Base-by-base conservation (phyloP, 1,140 invertebrate genomes). In the Pararge aegeria region DNA sequence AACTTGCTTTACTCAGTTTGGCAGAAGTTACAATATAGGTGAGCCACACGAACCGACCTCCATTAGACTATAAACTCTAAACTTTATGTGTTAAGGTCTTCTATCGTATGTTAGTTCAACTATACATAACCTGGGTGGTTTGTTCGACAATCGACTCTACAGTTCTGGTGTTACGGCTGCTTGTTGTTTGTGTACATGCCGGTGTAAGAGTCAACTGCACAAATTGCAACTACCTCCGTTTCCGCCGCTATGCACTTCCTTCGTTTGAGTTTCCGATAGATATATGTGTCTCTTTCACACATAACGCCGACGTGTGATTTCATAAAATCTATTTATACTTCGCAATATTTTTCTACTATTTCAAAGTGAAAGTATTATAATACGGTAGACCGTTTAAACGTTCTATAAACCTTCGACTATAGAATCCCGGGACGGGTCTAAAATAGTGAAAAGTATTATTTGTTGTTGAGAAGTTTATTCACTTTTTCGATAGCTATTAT, bases 211-310 rank as follows among this genome's bases (percentile, higher is more conserved):
- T 61, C 64, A 62, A 66, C 63, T 61, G 59, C 61, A 48, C 65
- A 67, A 70, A 70, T 70, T 70, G 65, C 65, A 62, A 60, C 60
- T 61, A 67, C 68, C 61, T 67, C 61, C 60, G 58, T 58, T 70
- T 70, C 65, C 68, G 64, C 66, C 62, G 66, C 64, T 58, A 64
- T 70, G 68, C 68, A 70, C 65, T 70, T 67, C 65, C 68, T 64
- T 46, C 49, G 60, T 63, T 58, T 66, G 46, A 57, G 61, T 59
- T 67, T 67, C 63, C 67, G 63, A 58, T 64, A 61, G 51, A 54
- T 67, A 52, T 54, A 34, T 55, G 46, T 59, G 52, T 63, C 61
- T 64, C 58, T 24, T 60, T 62, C 61, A 34, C 61, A 53, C 57
- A 37, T 60, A 52, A 56, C 51, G 49, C 4, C 51, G 27, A 59